phyloP scores from a whole-genome alignment of 2,113 vertebrate genomes.

The Colossoma macropomum region DNA sequence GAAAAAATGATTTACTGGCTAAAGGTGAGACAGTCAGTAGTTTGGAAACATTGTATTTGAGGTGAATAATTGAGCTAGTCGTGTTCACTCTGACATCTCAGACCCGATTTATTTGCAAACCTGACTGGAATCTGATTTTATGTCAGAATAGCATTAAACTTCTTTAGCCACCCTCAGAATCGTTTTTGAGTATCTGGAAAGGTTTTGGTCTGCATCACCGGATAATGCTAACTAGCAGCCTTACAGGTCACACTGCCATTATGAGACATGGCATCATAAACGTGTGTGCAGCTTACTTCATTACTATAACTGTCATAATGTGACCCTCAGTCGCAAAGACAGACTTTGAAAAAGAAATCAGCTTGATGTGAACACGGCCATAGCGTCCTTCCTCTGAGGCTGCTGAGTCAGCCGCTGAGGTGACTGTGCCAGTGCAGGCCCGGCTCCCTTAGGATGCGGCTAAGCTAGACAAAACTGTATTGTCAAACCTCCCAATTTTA shows the following conservation, averaged over 20 bases:
- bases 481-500: constrained; percentile 26
- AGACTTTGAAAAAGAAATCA: neutral
- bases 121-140: neutral
- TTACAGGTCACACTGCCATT: neutral
- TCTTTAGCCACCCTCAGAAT: neutral
- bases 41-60: too few relatives aligned
- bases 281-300: too few relatives aligned
- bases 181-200: neutral
- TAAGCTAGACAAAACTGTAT: constrained; percentile 26
- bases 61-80: neutral
- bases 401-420: neutral
- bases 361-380: neutral
- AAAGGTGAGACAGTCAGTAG: too few relatives aligned
- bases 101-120: neutral
- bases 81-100: neutral
- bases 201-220: neutral
- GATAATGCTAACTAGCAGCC: neutral
- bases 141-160: neutral
- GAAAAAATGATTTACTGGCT: too few relatives aligned
- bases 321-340: neutral
- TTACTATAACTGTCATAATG: too few relatives aligned
- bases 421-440: neutral
- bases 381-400: neutral
- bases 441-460: neutral
- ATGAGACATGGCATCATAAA: neutral